Evolutionary conservation across 2,797 vertebrate species (phyloP).

Genomic region (Corythornis leucogaster): DNA sequence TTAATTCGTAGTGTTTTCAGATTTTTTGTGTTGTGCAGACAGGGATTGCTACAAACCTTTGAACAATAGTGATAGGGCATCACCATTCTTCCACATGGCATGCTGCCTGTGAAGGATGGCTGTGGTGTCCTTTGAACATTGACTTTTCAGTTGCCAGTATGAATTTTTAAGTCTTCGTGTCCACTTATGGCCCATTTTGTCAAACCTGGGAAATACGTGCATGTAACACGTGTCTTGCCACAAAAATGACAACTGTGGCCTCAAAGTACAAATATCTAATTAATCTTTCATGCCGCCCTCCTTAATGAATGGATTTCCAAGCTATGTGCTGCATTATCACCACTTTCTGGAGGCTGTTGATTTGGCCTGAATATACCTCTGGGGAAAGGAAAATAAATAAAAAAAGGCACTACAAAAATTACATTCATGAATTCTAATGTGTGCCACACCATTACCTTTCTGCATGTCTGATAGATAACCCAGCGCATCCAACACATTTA

Average conservation of each 20-base stretch:
- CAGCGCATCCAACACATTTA: neutral
- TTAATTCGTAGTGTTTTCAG: constrained; percentile 37
- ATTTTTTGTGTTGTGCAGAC: constrained; percentile 28
- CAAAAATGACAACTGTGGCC: neutral
- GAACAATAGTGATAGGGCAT: neutral
- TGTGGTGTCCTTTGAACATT: neutral
- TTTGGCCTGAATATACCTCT: neutral
- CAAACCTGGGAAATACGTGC: neutral
- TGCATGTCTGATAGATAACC: constrained; percentile 3
- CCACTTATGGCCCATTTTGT: neutral
- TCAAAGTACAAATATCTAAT: neutral
- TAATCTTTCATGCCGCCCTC: neutral
- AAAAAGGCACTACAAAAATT: neutral
- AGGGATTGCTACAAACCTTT: neutral
- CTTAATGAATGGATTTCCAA: neutral
- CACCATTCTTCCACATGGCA: neutral
- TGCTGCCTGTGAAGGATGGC: rapidly evolving
- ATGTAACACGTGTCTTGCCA: constrained; percentile 5
- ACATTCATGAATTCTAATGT: neutral
- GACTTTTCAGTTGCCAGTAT: neutral
- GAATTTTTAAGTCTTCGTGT: neutral
- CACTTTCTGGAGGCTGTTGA: neutral
- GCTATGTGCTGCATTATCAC: neutral
- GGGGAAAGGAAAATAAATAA: neutral
- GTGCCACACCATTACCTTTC: constrained; percentile 18